Percentiles rank a stretch among this genome's conserved stretches.
Conservation (phyloP, 2,797 vertebrate genomes). For the Triplophysa yarkandensis region DNA sequence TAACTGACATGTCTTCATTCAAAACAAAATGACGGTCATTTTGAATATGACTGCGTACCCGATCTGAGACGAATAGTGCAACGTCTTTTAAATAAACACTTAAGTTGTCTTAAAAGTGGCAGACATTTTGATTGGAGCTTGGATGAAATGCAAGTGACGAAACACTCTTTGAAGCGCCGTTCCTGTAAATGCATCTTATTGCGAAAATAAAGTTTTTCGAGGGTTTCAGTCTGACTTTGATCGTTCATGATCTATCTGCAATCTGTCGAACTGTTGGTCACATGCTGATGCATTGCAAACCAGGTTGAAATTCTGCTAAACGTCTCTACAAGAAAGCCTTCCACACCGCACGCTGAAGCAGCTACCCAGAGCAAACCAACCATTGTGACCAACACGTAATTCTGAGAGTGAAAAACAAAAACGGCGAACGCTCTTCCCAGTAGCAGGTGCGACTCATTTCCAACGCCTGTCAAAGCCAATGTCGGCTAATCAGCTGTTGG, state of each 20-base stretch:
- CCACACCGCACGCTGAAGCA: conserved; percentile 38
- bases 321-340: conserved; percentile 37
- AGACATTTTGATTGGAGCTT: conserved; percentile 1
- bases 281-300: conserved; percentile 58
- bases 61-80: background rate
- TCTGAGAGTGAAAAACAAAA: conserved; percentile 50
- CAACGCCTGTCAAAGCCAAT: conserved; percentile 49
- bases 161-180: no score
- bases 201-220: background rate
- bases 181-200: conserved; percentile 3
- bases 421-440: conserved; percentile 9
- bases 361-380: conserved; percentile 39
- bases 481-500: conserved; percentile 52
- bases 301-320: conserved; percentile 68
- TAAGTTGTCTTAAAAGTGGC: background rate
- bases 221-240: background rate
- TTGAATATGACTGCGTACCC: background rate
- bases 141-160: background rate
- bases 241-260: background rate
- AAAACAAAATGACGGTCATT: conserved; percentile 28
- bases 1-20: conserved; percentile 40
- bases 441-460: conserved; percentile 51
- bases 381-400: conserved; percentile 53
- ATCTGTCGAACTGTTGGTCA: conserved; percentile 57
- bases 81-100: background rate